A percentile compares a stretch with the other conserved stretches of the same genome.
Evolutionary conservation across 2,888 invertebrate species (phyloP).

Genomic region (Horisme vitalbata): DNA sequence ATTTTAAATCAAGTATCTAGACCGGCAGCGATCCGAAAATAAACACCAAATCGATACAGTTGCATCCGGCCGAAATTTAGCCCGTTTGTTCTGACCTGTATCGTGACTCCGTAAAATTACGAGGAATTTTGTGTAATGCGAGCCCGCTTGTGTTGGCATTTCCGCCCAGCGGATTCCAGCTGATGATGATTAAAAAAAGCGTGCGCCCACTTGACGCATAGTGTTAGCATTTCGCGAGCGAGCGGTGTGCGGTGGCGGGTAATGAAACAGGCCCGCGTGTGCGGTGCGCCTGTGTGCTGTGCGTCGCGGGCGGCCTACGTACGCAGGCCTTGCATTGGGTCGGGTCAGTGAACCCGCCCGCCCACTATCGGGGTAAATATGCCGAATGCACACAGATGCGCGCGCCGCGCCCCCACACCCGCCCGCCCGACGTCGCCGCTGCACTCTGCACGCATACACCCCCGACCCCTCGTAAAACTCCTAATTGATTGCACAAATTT

Average conservation of each 20-base stretch:
- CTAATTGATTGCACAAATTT: constrained; percentile 83
- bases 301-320: constrained; percentile 73
- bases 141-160: constrained; percentile 26
- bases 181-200: constrained; percentile 58
- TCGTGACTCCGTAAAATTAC: constrained; percentile 32
- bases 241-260: constrained; percentile 67
- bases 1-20: constrained; percentile 66
- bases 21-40: constrained; percentile 58
- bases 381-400: constrained; percentile 83
- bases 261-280: constrained; percentile 67
- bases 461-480: constrained; percentile 75
- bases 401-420: constrained; percentile 66
- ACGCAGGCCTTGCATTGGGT: constrained; percentile 80
- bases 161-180: constrained; percentile 36
- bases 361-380: constrained; percentile 82
- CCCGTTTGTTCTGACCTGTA: constrained; percentile 36
- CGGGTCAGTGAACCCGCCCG: constrained; percentile 80
- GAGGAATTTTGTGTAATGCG: constrained; percentile 27
- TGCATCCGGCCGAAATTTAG: constrained; percentile 43
- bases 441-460: constrained; percentile 72
- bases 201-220: constrained; percentile 75
- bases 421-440: constrained; percentile 59
- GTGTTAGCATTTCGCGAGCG: constrained; percentile 72
- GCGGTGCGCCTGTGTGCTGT: constrained; percentile 39
- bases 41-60: constrained; percentile 67